A percentile compares a stretch with the other conserved stretches of the same genome.
These are phyloP conservation scores for Diadophis punctatus DNA, from an alignment of 2,113 vertebrate species.

Conservation along the genomic window DNA sequence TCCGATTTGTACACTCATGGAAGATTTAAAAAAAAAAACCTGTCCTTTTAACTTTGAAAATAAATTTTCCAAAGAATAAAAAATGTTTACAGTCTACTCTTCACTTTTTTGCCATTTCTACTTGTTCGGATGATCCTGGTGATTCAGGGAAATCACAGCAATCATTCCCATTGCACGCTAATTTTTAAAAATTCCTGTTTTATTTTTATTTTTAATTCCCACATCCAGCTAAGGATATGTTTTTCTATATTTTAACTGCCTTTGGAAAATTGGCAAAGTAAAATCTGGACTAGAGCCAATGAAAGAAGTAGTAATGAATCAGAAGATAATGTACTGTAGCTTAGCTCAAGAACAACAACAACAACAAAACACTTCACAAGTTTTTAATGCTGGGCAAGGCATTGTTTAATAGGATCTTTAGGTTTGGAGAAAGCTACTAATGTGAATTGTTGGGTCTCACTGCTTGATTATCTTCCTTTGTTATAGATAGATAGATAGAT, in stretches of 20 bases:
- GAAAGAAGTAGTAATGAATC: background rate
- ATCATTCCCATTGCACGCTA: background rate
- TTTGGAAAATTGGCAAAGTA: background rate
- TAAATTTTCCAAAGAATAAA: background rate
- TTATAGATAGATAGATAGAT: background rate
- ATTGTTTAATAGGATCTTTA: background rate
- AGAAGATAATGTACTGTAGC: background rate
- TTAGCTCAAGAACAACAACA: background rate
- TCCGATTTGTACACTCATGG: constrained; percentile 3
- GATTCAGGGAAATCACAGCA: background rate
- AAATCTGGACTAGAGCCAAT: background rate
- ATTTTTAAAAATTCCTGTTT: background rate
- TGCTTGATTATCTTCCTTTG: background rate
- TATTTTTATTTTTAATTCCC: background rate
- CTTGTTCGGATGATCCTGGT: background rate
- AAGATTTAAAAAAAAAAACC: background rate
- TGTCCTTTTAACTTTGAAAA: background rate
- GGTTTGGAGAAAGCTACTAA: background rate
- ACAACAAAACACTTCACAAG: background rate
- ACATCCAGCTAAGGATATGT: background rate
- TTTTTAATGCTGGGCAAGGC: background rate
- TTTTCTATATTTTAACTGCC: background rate
- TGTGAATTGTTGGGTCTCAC: background rate
- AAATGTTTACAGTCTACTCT: background rate
- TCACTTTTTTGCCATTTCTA: background rate